Percentiles rank a stretch among this genome's conserved stretches.
These are phyloP conservation scores for Poecilia latipinna DNA, from an alignment of 2,113 vertebrate species.

Conservation along the genomic window DNA sequence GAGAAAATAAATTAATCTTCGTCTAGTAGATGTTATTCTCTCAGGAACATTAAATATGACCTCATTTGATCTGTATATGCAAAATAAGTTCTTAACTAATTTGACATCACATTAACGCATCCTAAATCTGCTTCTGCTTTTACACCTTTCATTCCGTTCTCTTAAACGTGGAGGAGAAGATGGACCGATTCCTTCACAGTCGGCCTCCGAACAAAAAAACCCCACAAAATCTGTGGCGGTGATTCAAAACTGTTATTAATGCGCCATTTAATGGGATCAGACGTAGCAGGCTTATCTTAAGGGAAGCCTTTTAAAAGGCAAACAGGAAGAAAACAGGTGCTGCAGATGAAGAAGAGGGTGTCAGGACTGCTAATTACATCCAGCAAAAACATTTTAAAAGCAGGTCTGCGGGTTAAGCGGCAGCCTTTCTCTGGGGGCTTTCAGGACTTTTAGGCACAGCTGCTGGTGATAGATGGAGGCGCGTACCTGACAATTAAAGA, in stretches of 20 bases:
- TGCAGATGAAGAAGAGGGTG: slow-evolving; percentile 22
- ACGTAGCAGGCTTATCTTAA: not conserved
- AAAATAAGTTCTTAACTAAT: no score
- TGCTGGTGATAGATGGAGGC: slow-evolving; percentile 55
- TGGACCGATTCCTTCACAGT: not conserved
- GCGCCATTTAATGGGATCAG: not conserved
- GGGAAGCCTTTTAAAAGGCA: slow-evolving; percentile 8
- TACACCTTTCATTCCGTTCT: not conserved
- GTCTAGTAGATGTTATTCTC: no score
- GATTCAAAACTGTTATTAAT: not conserved
- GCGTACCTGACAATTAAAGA: slow-evolving; percentile 57
- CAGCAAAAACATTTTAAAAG: slow-evolving; percentile 37
- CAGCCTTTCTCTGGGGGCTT: slow-evolving; percentile 39
- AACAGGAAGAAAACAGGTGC: slow-evolving; percentile 10
- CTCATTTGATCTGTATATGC: no score
- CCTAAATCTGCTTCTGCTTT: no score
- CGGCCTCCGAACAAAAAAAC: not conserved
- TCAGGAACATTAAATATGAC: no score
- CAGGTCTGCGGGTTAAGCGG: slow-evolving; percentile 59
- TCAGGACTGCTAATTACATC: slow-evolving; percentile 42
- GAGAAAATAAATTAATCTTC: no score
- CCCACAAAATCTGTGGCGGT: not conserved
- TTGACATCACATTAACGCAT: no score
- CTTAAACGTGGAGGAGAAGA: not conserved
- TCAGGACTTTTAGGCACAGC: slow-evolving; percentile 36